Evolutionary conservation across 2,797 vertebrate genomes (phyloP).

Genomic region (Pseudopleuronectes americanus): DNA sequence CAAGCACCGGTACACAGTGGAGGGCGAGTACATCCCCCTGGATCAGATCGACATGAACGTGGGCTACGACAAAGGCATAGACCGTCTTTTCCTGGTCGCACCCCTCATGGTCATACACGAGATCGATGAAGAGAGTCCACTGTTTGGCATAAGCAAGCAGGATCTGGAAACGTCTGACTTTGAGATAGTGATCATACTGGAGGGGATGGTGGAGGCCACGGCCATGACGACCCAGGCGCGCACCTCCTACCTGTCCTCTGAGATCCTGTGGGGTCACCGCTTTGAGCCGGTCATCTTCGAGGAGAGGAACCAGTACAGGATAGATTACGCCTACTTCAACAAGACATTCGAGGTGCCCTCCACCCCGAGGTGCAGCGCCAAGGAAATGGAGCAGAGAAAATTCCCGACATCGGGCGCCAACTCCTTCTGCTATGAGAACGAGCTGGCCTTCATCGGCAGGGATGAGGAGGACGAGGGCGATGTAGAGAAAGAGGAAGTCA

Average conservation of each 20-base stretch:
- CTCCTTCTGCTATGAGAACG: conserved; percentile 96
- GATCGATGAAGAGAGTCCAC: conserved; percentile 94
- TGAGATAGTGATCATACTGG: conserved; percentile 96
- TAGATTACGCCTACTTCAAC: conserved; percentile 96
- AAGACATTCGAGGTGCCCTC: conserved; percentile 96
- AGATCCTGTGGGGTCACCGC: conserved; percentile 96
- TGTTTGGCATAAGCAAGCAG: conserved; percentile 94
- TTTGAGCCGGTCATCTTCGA: conserved; percentile 95
- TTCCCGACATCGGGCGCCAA: conserved; percentile 88
- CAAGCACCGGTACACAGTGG: conserved; percentile 92
- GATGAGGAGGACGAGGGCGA: conserved; percentile 85
- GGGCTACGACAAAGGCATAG: conserved; percentile 94
- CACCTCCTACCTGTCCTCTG: conserved; percentile 92
- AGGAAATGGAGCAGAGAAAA: conserved; percentile 94
- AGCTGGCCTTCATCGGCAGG: conserved; percentile 92
- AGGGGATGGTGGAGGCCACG: conserved; percentile 96
- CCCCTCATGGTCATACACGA: conserved; percentile 95
- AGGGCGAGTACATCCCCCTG: conserved; percentile 95
- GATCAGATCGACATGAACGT: conserved; percentile 97
- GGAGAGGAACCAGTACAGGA: conserved; percentile 94
- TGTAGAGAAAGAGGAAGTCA: conserved; percentile 76
- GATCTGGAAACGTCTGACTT: conserved; percentile 92
- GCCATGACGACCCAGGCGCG: conserved; percentile 97
- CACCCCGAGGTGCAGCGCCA: conserved; percentile 93
- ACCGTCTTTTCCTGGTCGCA: conserved; percentile 95